Evolutionary conservation across 2,797 vertebrate species (phyloP).

Genomic region (Okamejei kenojei): DNA sequence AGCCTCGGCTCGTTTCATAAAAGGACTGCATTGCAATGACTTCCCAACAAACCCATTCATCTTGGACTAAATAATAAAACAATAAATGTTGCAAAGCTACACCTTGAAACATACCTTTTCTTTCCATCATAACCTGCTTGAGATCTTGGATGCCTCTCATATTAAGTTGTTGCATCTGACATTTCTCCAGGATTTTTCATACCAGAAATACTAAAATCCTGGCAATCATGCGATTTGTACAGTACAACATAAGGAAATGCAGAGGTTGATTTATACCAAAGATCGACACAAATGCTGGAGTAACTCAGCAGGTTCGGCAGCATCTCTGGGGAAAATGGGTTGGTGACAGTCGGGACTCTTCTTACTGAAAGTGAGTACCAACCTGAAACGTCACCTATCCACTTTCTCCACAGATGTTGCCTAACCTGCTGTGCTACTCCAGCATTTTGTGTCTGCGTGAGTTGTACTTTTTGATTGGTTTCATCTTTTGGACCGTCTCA

Average conservation of each 20-base stretch:
- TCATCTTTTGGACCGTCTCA: neutral
- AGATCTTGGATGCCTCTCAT: neutral
- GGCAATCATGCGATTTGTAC: neutral
- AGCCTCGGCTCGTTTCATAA: neutral
- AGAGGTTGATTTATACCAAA: no score
- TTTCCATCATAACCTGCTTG: neutral
- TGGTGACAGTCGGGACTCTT: no score
- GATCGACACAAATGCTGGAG: no score
- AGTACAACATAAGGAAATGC: no score
- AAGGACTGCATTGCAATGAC: neutral
- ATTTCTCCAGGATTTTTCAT: neutral
- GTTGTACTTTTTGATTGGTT: neutral
- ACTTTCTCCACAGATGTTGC: no score
- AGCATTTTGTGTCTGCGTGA: neutral
- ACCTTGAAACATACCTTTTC: neutral
- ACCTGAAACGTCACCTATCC: no score
- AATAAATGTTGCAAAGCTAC: no score
- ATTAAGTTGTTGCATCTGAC: neutral
- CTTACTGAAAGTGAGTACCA: no score
- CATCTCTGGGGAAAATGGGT: no score
- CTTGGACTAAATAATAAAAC: neutral
- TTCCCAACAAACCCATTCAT: neutral
- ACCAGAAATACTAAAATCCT: neutral
- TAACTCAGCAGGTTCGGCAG: no score
- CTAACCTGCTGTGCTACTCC: no score